Evolutionary conservation across 2,113 vertebrate genomes (phyloP).

Genomic region (Cynocephalus volans): DNA sequence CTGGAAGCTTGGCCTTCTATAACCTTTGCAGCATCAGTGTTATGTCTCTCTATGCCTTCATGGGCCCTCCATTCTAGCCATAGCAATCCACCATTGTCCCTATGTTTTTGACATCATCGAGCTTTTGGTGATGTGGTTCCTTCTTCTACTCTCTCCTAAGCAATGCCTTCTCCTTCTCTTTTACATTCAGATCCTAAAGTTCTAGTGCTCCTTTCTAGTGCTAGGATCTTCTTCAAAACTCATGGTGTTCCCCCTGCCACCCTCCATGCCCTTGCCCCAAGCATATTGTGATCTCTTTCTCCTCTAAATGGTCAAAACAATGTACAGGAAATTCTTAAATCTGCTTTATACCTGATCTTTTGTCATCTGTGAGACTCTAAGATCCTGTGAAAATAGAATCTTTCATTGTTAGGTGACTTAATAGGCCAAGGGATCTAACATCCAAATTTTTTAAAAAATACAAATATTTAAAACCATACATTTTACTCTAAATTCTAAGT

Average conservation of each 20-base stretch:
- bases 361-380: neutral
- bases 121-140: neutral
- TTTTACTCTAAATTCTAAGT: neutral
- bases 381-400: neutral
- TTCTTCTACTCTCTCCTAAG: accelerated
- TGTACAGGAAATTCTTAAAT: neutral
- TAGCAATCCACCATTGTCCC: accelerated
- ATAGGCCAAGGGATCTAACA: neutral
- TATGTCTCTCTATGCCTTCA: neutral
- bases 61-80: neutral
- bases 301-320: neutral
- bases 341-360: neutral
- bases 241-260: neutral
- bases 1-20: neutral
- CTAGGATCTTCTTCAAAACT: no score
- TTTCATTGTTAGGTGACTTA: neutral
- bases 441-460: neutral
- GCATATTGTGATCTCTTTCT: neutral
- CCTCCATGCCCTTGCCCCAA: accelerated
- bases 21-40: neutral
- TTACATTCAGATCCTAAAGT: neutral
- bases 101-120: neutral
- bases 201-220: neutral
- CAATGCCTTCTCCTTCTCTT: neutral
- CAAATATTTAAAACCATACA: neutral